Evolutionary conservation across 2,113 vertebrate species (phyloP), one percentile per base, ranked within the genome.

Genomic region (Burhinus bistriatus): DNA sequence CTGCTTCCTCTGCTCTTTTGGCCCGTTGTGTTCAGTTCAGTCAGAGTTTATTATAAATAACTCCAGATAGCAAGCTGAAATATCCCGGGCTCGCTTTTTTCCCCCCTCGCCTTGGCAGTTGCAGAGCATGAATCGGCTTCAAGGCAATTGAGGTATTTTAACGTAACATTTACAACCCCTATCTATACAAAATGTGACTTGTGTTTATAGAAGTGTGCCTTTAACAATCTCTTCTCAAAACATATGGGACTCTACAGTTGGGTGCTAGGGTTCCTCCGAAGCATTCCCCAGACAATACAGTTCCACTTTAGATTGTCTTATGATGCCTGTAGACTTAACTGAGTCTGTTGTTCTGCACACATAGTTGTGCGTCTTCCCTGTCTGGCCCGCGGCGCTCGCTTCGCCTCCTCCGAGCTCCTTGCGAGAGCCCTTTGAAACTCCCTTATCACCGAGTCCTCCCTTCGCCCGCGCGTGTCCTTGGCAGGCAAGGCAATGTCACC

Each of bases 1-100:
- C 91, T 34, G 65, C 92, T 95, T 94, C 91, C 91, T 95, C 55
- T n/a, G 25, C 83, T 84, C 68, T 73, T 70, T 68, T 75, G 78
- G 79, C 91, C 93, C 9, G 11, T 59, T 27, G 47, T 54, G 44
- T 86, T 93, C 73, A 65, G 55, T 94, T 89, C 87, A 61, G 68
- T 66, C 68, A 36, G 71, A 49, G 84, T 85, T 77, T 85, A 68
- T 65, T 85, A 51, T 83, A 90, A 95, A 92, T 81, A 93, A 86
- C 88, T 73, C 44, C 70, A 58, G 85, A 88, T 47, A 65, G 38
- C 84, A 29, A 70, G 78, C 72, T 80, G 80, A 88, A 77, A 88
- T 30, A 68, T 40, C 69, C 92, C 1, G 32, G 45, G 8, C 51
- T 54, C 0, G 0, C 32, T n/a, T 32, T 34, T 66, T 61, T 30